Evolutionary conservation across 2,888 invertebrate species (phyloP), one percentile per base, ranked within the genome.

Genomic region (Phragmatobia fuliginosa): DNA sequence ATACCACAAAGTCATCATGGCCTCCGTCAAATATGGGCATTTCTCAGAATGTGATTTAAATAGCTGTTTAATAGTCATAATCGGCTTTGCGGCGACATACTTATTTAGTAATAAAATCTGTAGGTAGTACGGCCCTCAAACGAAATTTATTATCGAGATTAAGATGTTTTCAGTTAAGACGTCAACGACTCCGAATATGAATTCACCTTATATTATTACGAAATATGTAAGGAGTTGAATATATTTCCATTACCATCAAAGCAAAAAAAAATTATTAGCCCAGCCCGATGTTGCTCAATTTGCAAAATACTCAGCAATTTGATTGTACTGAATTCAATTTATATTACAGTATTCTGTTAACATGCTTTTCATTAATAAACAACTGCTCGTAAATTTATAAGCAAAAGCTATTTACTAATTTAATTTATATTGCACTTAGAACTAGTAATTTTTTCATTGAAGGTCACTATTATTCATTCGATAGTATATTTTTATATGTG

Each of bases 1-100:
- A 67, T 64, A 16, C 32, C 72, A 63, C 62, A 71, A 69, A 28
- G 67, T 69, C 75, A 70, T 76, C 75, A 73, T 66, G 74, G 70
- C 71, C 21, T 68, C 38, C 73, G 68, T 62, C 66, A 63, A 74
- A 77, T 73, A 72, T 66, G 70, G 70, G 82, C 82, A 87, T 88
- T 90, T 90, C 90, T 89, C 78, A 83, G 89, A 91, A 91, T 86
- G 89, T 92, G 85, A 90, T 91, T 93, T 87, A 91, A 90, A 87
- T 85, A 88, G 87, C 89, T 90, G 91, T 93, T 88, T 91, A 90
- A 87, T 84, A 88, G 87, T 89, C 87, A 88, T 90, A 90, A 90
- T 87, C 78, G 76, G 73, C 81, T 77, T 75, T 79, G 81, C 83
- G 91, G 88, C 85, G 90, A 92, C 90, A 90, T 80, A 89, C 86